Evolutionary conservation across 2,797 vertebrate genomes (phyloP).

Genomic region (Ctenosaura bakeri): DNA sequence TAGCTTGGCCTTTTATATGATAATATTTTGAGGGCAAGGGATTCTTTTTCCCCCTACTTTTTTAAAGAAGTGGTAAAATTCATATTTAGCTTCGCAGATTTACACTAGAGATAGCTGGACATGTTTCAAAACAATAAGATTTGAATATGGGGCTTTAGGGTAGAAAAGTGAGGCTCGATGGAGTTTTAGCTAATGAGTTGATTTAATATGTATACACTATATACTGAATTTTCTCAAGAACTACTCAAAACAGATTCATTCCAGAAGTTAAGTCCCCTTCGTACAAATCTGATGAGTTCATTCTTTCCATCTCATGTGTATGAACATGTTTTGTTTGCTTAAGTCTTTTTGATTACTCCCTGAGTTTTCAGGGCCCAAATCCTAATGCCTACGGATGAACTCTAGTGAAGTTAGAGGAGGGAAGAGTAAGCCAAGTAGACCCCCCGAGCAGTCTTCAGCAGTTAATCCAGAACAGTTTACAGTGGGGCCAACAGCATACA

Average conservation of each 20-base stretch:
- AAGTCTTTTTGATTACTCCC: neutral
- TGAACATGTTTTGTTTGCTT: neutral
- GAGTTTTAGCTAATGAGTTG: slow-evolving; percentile 9
- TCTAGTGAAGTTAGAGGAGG: too few species aligned
- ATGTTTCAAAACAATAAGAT: neutral
- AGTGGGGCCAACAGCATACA: too few species aligned
- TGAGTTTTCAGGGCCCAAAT: too few species aligned
- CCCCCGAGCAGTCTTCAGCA: too few species aligned
- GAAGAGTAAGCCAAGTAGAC: too few species aligned
- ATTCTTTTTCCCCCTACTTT: neutral
- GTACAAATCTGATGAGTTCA: neutral
- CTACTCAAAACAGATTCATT: neutral
- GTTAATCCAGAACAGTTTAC: too few species aligned
- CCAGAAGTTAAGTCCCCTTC: neutral
- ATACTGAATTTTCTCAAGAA: neutral
- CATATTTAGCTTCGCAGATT: neutral
- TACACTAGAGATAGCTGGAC: neutral
- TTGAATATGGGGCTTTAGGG: neutral
- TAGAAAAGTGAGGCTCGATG: neutral
- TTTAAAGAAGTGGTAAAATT: slow-evolving; percentile 1
- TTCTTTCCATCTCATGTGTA: neutral
- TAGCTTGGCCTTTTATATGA: slow-evolving; percentile 1
- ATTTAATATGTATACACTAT: neutral
- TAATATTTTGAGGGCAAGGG: neutral
- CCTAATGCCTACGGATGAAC: too few species aligned